These are phyloP conservation scores for Galerucella pusilla DNA, from an alignment of 2,888 invertebrate genomes.

Conservation along the genomic window DNA sequence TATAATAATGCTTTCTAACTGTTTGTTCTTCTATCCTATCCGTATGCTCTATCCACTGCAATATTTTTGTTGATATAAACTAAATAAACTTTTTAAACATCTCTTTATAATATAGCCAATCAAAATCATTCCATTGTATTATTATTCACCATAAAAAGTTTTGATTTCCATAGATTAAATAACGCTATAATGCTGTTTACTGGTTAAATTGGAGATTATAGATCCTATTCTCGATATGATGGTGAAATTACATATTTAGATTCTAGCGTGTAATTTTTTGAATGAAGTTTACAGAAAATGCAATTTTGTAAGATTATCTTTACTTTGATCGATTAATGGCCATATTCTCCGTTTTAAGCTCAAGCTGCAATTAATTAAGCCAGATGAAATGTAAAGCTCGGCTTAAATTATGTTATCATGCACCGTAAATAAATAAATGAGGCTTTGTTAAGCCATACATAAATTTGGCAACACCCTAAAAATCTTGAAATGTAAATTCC, in stretches of 20 bases:
- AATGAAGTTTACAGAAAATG: neutral
- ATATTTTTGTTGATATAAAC: too few relatives aligned
- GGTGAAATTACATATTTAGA: neutral
- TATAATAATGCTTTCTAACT: too few relatives aligned
- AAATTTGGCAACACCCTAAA: too few relatives aligned
- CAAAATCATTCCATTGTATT: neutral
- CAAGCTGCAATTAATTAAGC: too few relatives aligned
- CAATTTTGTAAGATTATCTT: neutral
- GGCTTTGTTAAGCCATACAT: too few relatives aligned
- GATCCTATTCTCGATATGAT: neutral
- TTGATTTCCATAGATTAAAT: neutral
- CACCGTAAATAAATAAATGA: too few relatives aligned
- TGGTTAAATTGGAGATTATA: neutral
- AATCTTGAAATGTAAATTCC: too few relatives aligned
- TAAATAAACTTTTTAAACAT: neutral
- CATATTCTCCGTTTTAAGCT: too few relatives aligned
- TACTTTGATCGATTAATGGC: neutral
- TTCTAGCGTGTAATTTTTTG: neutral
- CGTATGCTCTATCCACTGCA: too few relatives aligned
- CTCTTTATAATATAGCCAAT: neutral
- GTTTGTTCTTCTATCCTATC: too few relatives aligned
- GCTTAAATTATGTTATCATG: too few relatives aligned
- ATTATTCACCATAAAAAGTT: neutral
- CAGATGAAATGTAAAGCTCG: too few relatives aligned
- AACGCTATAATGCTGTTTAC: neutral